These are phyloP conservation scores for Rousettus madagascariensis DNA, from an alignment of 2,797 vertebrate species.

Conservation along the genomic window DNA sequence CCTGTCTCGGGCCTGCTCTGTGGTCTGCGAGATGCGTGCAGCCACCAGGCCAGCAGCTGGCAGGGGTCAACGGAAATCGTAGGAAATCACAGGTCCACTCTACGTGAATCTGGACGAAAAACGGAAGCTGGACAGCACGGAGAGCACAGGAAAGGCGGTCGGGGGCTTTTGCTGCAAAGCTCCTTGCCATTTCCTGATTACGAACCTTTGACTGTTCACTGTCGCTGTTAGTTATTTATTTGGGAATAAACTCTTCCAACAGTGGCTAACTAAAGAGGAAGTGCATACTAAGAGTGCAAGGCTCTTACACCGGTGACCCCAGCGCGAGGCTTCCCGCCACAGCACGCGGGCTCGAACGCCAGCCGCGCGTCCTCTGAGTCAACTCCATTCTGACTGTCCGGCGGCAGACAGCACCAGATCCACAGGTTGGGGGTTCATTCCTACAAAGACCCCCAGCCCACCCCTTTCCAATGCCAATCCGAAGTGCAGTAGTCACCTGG, in stretches of 20 bases:
- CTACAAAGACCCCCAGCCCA: background rate
- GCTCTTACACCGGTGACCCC: too few relatives aligned
- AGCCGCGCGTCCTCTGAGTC: too few relatives aligned
- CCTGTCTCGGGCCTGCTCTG: background rate
- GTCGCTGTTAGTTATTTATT: background rate
- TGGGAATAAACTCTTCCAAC: background rate
- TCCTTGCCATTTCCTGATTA: background rate
- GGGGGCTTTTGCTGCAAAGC: background rate
- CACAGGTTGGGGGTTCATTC: background rate
- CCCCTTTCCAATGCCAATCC: background rate
- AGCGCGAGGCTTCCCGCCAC: background rate
- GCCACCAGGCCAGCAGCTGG: background rate
- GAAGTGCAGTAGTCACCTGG: background rate
- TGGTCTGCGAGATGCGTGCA: background rate
- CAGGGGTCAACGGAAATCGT: accelerated
- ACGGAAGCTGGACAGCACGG: accelerated
- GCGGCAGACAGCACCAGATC: background rate
- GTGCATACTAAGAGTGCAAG: accelerated
- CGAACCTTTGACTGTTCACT: background rate
- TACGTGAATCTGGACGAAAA: background rate
- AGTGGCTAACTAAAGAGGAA: background rate
- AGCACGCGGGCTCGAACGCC: too few relatives aligned
- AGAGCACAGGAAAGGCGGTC: background rate
- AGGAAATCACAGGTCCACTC: background rate
- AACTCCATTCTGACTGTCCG: background rate